Percentiles rank a stretch among this genome's conserved stretches.
These are phyloP conservation scores for Macrochelys suwanniensis DNA, from an alignment of 2,797 vertebrate species.

Conservation along the genomic window DNA sequence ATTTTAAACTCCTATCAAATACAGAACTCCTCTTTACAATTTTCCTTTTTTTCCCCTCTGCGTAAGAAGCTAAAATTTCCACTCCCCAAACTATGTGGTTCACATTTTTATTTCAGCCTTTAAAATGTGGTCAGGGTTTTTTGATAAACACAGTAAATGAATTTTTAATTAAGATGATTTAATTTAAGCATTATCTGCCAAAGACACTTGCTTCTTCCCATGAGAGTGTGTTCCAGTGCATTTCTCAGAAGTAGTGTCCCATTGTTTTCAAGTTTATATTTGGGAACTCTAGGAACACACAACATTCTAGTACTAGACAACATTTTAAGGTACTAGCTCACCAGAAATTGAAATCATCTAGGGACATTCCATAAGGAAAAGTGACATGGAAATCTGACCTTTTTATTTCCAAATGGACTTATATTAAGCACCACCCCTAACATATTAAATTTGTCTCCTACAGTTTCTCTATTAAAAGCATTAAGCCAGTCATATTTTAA, in stretches of 20 bases:
- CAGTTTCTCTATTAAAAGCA: neutral
- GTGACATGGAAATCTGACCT: neutral
- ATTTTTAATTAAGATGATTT: neutral
- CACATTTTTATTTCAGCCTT: neutral
- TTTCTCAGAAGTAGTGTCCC: neutral
- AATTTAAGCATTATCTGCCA: neutral
- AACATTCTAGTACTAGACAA: neutral
- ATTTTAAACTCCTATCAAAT: slow-evolving; percentile 4
- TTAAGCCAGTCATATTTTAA: neutral
- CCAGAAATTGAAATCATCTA: neutral
- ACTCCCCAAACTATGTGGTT: neutral
- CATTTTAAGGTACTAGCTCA: slow-evolving; percentile 14
- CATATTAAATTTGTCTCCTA: neutral
- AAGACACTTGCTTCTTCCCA: slow-evolving; percentile 5
- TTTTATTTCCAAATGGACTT: neutral
- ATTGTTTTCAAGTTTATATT: neutral
- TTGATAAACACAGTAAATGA: neutral
- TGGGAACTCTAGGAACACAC: fast-evolving
- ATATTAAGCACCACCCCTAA: neutral
- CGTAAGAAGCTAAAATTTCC: neutral
- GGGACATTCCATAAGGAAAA: neutral
- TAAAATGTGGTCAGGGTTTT: neutral
- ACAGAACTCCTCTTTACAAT: slow-evolving; percentile 10
- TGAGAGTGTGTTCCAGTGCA: neutral
- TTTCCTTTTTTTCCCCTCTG: neutral